Conservation (phyloP, 2,888 invertebrate genomes). For the Blera fallax region DNA sequence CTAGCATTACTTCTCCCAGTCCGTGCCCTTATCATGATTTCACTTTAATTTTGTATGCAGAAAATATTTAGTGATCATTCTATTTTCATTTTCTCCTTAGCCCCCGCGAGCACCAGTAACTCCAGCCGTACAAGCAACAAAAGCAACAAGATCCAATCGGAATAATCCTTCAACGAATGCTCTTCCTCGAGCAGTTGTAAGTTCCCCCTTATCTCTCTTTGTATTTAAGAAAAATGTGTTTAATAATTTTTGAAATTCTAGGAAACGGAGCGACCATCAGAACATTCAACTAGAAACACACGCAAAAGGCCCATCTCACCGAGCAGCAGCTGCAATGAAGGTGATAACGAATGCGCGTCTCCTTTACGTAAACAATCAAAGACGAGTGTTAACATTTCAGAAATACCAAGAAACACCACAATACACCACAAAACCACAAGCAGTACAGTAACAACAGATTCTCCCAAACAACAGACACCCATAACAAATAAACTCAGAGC, state of each 20-base stretch:
- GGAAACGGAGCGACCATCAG: slow-evolving; percentile 13
- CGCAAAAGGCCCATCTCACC: slow-evolving; percentile 73
- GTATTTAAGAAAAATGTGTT: background rate
- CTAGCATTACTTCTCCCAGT: too few relatives aligned
- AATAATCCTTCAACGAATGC: slow-evolving; percentile 9
- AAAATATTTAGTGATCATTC: background rate
- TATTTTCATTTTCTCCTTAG: background rate
- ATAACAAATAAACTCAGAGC: slow-evolving; percentile 33
- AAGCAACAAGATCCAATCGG: slow-evolving; percentile 30
- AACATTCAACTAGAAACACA: slow-evolving; percentile 27
- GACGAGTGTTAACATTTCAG: slow-evolving; percentile 65
- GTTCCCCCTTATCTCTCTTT: background rate
- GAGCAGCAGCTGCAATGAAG: slow-evolving; percentile 46
- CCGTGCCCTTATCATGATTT: background rate
- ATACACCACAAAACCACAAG: background rate
- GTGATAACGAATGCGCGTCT: slow-evolving; percentile 61
- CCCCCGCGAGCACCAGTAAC: background rate
- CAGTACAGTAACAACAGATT: background rate
- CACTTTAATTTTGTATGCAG: background rate
- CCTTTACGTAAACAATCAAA: slow-evolving; percentile 76
- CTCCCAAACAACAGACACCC: slow-evolving; percentile 15
- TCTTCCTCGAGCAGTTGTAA: slow-evolving; percentile 6
- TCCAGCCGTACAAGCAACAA: background rate
- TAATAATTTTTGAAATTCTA: slow-evolving; percentile 10
- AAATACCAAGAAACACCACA: slow-evolving; percentile 9